Percentiles rank a stretch among this genome's conserved stretches.
Conservation (phyloP, 2,888 invertebrate species). For the Pollenia amentaria region DNA sequence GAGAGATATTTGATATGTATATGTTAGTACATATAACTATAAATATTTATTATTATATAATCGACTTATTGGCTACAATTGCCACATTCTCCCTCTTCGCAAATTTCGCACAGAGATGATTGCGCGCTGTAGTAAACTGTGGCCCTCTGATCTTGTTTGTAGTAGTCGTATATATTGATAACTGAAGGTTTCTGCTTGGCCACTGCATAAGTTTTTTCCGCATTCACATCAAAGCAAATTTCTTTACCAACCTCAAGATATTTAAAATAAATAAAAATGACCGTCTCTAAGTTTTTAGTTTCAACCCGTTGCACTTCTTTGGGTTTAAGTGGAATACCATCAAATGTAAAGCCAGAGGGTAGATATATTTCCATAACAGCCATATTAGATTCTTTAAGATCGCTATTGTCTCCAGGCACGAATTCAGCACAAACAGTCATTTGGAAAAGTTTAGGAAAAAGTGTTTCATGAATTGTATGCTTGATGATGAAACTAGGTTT, state of each 20-base stretch:
- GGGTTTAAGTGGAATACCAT: conserved; percentile 84
- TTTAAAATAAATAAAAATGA: conserved; percentile 90
- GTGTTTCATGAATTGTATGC: conserved; percentile 92
- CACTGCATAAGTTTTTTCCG: conserved; percentile 92
- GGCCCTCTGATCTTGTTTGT: conserved; percentile 88
- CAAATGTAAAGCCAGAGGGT: conserved; percentile 95
- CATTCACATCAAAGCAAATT: conserved; percentile 89
- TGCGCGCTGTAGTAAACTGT: conserved; percentile 82
- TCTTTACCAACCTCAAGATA: conserved; percentile 87
- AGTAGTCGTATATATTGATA: conserved; percentile 95
- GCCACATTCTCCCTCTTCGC: conserved; percentile 88
- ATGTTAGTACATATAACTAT: too few species aligned
- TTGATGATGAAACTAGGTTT: conserved; percentile 95
- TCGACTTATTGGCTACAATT: conserved; percentile 76
- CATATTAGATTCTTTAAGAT: conserved; percentile 90
- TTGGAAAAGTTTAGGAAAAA: conserved; percentile 90
- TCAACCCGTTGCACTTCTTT: conserved; percentile 87
- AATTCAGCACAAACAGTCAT: conserved; percentile 93
- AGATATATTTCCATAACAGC: conserved; percentile 95
- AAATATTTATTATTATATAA: conserved; percentile 2
- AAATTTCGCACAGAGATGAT: conserved; percentile 92
- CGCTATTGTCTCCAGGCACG: conserved; percentile 74
- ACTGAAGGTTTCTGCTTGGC: conserved; percentile 94
- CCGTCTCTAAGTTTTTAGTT: conserved; percentile 87
- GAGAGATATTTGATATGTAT: not conserved